Conservation (phyloP, 2,888 invertebrate species). For the Agrotis ipsilon region DNA sequence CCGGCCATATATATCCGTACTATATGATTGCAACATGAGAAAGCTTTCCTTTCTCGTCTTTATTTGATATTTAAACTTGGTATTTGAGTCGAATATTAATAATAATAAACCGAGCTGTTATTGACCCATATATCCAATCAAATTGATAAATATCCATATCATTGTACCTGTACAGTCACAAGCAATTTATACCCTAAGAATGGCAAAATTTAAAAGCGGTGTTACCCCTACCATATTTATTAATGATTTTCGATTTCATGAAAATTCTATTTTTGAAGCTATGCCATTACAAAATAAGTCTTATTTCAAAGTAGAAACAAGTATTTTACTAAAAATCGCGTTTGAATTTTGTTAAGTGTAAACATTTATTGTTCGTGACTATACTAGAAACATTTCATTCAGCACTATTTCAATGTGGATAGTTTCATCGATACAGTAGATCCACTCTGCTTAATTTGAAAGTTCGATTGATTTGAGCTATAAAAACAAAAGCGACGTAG, state of each 20-base stretch:
- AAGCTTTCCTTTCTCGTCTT: slow-evolving; percentile 36
- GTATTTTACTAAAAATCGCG: too few relatives aligned
- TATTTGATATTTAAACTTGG: slow-evolving; percentile 37
- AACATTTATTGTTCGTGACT: too few relatives aligned
- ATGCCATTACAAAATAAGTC: too few relatives aligned
- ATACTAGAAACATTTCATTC: background rate
- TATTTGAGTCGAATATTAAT: slow-evolving; percentile 45
- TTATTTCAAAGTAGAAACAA: too few relatives aligned
- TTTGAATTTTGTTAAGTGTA: too few relatives aligned
- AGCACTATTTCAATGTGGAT: background rate
- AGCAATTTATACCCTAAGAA: too few relatives aligned
- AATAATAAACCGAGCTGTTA: slow-evolving; percentile 17
- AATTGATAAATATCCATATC: background rate
- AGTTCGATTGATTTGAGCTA: background rate
- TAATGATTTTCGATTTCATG: too few relatives aligned
- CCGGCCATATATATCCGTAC: slow-evolving; percentile 29
- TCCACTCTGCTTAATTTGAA: background rate
- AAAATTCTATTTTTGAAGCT: too few relatives aligned
- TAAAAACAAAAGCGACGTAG: background rate
- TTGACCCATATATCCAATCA: slow-evolving; percentile 1
- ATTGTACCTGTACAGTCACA: background rate
- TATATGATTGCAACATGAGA: slow-evolving; percentile 46
- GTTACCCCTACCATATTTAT: too few relatives aligned
- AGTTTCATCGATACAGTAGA: background rate
- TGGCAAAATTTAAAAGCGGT: too few relatives aligned